Conservation (phyloP, 92 coral and sea anemone species). For the Micromussa lordhowensis region DNA sequence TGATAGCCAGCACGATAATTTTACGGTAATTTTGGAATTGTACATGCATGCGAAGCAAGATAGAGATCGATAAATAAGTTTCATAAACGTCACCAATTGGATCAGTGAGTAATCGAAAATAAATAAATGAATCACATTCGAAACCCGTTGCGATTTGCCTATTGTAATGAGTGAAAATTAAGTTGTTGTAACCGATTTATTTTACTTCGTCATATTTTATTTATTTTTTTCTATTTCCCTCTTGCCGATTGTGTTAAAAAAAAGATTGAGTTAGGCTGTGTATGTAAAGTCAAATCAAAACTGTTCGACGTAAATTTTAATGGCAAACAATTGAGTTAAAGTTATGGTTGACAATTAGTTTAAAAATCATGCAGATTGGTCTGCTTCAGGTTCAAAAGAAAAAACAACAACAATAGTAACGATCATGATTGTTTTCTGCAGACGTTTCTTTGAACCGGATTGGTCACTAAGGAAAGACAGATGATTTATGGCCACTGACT, state of each 20-base stretch:
- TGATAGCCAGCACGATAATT: background rate
- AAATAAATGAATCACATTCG: background rate
- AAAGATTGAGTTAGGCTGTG: background rate
- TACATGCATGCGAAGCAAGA: background rate
- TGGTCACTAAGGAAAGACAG: background rate
- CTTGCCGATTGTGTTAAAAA: background rate
- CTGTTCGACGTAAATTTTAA: background rate
- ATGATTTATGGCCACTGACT: background rate
- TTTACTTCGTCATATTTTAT: background rate
- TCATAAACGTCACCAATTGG: background rate
- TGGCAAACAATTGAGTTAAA: background rate
- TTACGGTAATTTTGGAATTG: background rate
- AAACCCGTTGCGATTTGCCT: background rate
- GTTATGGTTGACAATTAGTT: constrained; percentile 18
- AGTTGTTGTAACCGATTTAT: background rate
- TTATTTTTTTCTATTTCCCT: background rate
- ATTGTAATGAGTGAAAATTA: background rate
- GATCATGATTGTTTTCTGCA: background rate
- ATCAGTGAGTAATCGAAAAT: background rate
- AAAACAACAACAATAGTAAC: background rate
- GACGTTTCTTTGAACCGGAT: background rate
- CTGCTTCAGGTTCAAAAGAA: background rate
- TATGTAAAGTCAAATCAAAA: background rate
- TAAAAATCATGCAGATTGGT: background rate
- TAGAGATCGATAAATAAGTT: background rate